A percentile compares a stretch with the other conserved stretches of the same genome.
Evolutionary conservation across 1,140 invertebrate genomes (phyloP).

Genomic region (Galleria mellonella): DNA sequence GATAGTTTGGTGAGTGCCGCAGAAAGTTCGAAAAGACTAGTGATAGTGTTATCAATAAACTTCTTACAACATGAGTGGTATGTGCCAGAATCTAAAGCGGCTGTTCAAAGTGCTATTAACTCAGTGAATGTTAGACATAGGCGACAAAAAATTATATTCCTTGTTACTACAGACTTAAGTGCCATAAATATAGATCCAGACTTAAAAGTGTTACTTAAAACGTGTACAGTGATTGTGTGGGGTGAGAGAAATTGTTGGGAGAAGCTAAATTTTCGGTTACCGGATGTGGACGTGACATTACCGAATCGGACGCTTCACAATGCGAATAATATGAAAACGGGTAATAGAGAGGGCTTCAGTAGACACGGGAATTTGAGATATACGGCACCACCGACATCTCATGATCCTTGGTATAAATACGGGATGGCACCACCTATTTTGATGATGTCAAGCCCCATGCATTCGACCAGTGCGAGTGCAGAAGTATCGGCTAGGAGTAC

Average conservation of each 20-base stretch:
- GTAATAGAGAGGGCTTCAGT: slow-evolving; percentile 60
- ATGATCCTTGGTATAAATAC: slow-evolving; percentile 72
- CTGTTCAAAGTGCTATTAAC: slow-evolving; percentile 83
- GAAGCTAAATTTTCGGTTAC: slow-evolving; percentile 91
- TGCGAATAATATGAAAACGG: slow-evolving; percentile 57
- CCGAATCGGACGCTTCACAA: slow-evolving; percentile 73
- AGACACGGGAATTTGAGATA: slow-evolving; percentile 70
- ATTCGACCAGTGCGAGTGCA: slow-evolving; percentile 66
- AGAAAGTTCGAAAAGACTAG: slow-evolving; percentile 82
- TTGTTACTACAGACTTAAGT: slow-evolving; percentile 77
- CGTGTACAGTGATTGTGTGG: slow-evolving; percentile 89
- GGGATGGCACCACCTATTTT: slow-evolving; percentile 65
- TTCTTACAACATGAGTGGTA: slow-evolving; percentile 86
- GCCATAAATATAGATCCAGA: slow-evolving; percentile 87
- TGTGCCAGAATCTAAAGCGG: slow-evolving; percentile 80
- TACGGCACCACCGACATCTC: slow-evolving; percentile 68
- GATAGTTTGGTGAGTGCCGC: slow-evolving; percentile 86
- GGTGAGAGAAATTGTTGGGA: slow-evolving; percentile 92
- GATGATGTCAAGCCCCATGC: slow-evolving; percentile 70
- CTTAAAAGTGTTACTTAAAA: slow-evolving; percentile 86
- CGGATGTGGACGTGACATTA: slow-evolving; percentile 77
- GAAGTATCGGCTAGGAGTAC: slow-evolving; percentile 70
- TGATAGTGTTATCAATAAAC: slow-evolving; percentile 83
- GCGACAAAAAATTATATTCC: slow-evolving; percentile 84
- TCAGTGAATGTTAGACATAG: slow-evolving; percentile 80